phyloP scores from a whole-genome alignment of 2,113 vertebrate species.

The Lophius piscatorius region DNA sequence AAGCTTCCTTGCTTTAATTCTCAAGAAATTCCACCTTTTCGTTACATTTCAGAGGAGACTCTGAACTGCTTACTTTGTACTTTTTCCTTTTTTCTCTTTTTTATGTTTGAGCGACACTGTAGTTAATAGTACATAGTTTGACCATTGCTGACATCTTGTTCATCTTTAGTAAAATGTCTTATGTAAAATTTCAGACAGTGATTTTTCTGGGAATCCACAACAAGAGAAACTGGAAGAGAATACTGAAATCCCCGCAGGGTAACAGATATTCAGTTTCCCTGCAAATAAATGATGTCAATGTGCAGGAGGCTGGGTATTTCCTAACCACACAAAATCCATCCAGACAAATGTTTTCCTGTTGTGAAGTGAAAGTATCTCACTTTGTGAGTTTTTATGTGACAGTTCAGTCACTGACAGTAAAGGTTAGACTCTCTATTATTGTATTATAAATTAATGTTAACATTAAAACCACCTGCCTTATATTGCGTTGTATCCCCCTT shows the following conservation, averaged over 20 bases:
- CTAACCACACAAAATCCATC: conserved; percentile 44
- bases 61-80: too few relatives aligned
- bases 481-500: too few relatives aligned
- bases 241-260: conserved; percentile 53
- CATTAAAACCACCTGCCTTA: too few relatives aligned
- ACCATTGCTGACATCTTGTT: background rate
- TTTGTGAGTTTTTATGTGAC: conserved; percentile 45
- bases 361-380: conserved; percentile 46
- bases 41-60: too few relatives aligned
- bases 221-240: background rate
- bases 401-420: conserved; percentile 24
- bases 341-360: conserved; percentile 24
- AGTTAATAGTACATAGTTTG: too few relatives aligned
- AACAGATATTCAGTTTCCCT: conserved; percentile 53
- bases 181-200: too few relatives aligned
- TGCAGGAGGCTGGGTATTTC: conserved; percentile 42
- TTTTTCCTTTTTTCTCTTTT: too few relatives aligned
- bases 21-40: too few relatives aligned
- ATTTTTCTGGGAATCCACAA: background rate
- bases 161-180: conserved; percentile 5
- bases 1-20: background rate
- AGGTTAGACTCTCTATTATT: conserved; percentile 24
- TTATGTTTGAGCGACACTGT: too few relatives aligned
- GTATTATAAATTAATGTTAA: background rate
- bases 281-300: conserved; percentile 27